These are phyloP conservation scores for Anguilla japonica DNA, from an alignment of 2,113 vertebrate species.

Conservation along the genomic window DNA sequence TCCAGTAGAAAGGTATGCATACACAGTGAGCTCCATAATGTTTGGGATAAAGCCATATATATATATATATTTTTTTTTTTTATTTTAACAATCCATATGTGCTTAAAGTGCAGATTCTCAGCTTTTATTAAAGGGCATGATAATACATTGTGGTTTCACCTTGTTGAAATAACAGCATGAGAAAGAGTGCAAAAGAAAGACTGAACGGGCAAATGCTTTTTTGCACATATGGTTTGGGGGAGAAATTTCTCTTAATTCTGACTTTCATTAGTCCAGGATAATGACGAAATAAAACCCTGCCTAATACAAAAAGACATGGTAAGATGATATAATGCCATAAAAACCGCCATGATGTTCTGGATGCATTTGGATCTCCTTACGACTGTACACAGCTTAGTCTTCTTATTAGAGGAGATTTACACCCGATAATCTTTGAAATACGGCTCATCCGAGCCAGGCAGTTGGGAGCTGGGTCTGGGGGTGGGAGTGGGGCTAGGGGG, in stretches of 20 bases:
- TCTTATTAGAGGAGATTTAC: conserved; percentile 25
- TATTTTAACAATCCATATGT: too few species aligned
- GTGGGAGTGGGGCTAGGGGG: neutral
- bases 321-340: conserved; percentile 28
- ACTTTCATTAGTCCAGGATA: neutral
- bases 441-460: conserved; percentile 22
- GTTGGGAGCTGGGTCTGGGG: neutral
- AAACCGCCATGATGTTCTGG: conserved; percentile 3
- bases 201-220: neutral
- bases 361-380: conserved; percentile 26
- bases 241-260: neutral
- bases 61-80: too few species aligned
- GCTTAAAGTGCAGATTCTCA: neutral
- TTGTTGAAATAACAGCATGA: too few species aligned
- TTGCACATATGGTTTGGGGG: neutral
- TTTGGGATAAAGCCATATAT: too few species aligned
- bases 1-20: too few species aligned
- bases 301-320: conserved; percentile 26
- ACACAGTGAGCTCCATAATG: too few species aligned
- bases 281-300: conserved; percentile 13
- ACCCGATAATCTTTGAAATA: conserved; percentile 22
- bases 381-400: neutral
- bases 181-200: neutral
- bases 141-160: too few species aligned
- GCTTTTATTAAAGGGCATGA: too few species aligned